phyloP scores from a whole-genome alignment of 1,140 invertebrate genomes.

The Bombyx mori region DNA sequence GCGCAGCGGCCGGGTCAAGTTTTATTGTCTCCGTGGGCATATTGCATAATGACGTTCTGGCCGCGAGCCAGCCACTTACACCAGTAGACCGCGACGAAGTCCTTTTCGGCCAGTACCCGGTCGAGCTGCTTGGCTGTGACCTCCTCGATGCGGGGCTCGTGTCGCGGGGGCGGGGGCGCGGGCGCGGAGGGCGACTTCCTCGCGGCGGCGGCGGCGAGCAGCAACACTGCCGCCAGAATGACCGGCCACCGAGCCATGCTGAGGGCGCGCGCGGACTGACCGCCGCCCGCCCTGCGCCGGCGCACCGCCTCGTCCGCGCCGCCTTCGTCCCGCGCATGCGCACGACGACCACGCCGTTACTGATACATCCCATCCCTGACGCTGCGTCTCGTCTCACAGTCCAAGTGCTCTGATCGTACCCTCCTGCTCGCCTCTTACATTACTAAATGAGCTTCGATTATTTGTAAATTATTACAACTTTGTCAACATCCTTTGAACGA shows the following conservation, averaged over 20 bases:
- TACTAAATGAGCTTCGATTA: background rate
- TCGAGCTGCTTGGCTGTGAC: constrained; percentile 93
- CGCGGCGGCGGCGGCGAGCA: constrained; percentile 47
- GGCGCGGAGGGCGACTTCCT: constrained; percentile 38
- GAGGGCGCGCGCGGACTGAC: constrained; percentile 69
- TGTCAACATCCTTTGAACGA: no score
- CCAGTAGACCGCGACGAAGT: constrained; percentile 95
- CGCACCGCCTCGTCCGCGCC: constrained; percentile 43
- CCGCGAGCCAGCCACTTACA: constrained; percentile 80
- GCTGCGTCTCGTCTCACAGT: no score
- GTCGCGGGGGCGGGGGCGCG: constrained; percentile 32
- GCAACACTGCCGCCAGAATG: constrained; percentile 56
- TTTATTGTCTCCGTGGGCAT: constrained; percentile 58
- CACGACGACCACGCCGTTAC: background rate
- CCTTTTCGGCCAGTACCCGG: constrained; percentile 88
- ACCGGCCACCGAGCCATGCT: constrained; percentile 68
- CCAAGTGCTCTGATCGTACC: constrained; percentile 2
- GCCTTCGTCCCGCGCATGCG: constrained; percentile 21
- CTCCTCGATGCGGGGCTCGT: constrained; percentile 90
- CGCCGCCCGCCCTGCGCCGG: constrained; percentile 18
- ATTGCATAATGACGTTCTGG: constrained; percentile 52
- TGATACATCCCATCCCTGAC: background rate
- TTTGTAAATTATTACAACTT: no score
- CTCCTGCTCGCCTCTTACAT: background rate
- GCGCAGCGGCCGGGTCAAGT: constrained; percentile 56